Evolutionary conservation across 2,797 vertebrate genomes (phyloP).

Genomic region (Stomatorhinus walkeri): DNA sequence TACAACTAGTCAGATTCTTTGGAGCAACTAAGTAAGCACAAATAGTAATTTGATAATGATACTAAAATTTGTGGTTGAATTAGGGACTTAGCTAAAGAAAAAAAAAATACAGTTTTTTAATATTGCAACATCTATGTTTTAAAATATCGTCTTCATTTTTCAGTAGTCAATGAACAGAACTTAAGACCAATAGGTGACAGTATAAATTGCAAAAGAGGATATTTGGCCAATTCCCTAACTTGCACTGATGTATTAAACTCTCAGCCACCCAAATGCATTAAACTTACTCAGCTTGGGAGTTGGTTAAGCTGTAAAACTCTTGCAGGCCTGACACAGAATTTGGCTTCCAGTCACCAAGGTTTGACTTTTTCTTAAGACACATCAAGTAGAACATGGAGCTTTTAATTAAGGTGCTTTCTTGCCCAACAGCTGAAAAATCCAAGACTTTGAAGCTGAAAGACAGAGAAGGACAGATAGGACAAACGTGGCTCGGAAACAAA

Average conservation of each 20-base stretch:
- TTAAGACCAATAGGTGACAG: neutral
- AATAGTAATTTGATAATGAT: neutral
- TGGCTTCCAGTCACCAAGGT: neutral
- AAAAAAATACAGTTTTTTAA: neutral
- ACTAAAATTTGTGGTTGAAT: neutral
- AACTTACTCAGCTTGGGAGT: neutral
- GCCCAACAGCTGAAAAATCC: neutral
- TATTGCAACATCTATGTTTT: neutral
- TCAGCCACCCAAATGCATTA: neutral
- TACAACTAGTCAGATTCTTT: neutral
- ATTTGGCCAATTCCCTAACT: neutral
- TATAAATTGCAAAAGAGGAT: neutral
- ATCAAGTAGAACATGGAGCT: constrained; percentile 7
- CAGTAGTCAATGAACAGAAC: neutral
- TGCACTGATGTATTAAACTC: neutral
- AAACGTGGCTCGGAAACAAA: neutral
- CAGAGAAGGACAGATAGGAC: neutral
- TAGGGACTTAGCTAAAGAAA: neutral
- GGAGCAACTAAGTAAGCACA: neutral
- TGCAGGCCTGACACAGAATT: neutral
- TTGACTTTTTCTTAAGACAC: neutral
- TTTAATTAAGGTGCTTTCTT: constrained; percentile 31
- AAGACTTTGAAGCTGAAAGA: constrained; percentile 23
- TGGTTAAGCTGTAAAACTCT: neutral
- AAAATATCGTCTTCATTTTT: neutral